A percentile compares a stretch with the other conserved stretches of the same genome.
Evolutionary conservation across 2,888 invertebrate species (phyloP).

Genomic region (Tortrix viridana): DNA sequence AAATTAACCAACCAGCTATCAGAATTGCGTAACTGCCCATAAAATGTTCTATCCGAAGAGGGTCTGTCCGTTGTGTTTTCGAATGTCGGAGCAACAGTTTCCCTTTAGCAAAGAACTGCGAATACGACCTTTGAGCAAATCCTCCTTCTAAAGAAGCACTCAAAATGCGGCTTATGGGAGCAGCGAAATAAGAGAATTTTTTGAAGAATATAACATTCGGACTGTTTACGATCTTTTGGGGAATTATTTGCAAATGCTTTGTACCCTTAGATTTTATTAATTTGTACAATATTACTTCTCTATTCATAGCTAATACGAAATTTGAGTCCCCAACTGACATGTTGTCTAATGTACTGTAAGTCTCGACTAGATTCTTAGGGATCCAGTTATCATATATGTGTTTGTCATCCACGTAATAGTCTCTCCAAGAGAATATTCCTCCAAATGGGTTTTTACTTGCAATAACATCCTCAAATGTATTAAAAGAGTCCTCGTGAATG

Average conservation of each 20-base stretch:
- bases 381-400: constrained; percentile 56
- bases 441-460: constrained; percentile 52
- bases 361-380: constrained; percentile 42
- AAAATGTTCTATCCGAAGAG: constrained; percentile 52
- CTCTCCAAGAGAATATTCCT: constrained; percentile 51
- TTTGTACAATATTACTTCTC: constrained; percentile 52
- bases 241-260: constrained; percentile 57
- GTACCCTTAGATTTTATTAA: constrained; percentile 51
- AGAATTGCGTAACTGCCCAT: constrained; percentile 52
- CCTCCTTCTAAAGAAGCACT: constrained; percentile 56
- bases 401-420: constrained; percentile 57
- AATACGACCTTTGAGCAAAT: constrained; percentile 50
- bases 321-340: constrained; percentile 54
- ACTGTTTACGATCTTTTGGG: constrained; percentile 61
- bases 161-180: constrained; percentile 51
- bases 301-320: constrained; percentile 60
- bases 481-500: constrained; percentile 47
- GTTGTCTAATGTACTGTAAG: constrained; percentile 46
- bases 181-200: constrained; percentile 53
- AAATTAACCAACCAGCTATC: constrained; percentile 53
- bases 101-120: constrained; percentile 45
- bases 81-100: constrained; percentile 43
- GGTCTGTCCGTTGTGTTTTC: constrained; percentile 24
- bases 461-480: constrained; percentile 52
- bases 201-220: constrained; percentile 62